phyloP scores from a whole-genome alignment of 1,140 invertebrate genomes.

The Conus ventricosus region DNA sequence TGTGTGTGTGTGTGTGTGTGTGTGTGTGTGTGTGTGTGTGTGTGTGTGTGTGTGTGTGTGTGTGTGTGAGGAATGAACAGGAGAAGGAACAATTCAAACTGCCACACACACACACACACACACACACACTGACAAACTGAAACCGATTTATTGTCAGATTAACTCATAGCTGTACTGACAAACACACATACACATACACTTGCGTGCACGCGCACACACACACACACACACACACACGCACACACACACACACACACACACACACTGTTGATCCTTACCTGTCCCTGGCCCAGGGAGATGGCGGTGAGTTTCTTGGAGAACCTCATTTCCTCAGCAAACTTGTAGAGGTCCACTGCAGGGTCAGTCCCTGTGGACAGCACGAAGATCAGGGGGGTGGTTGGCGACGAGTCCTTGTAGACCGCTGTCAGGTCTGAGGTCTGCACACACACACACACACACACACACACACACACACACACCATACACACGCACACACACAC shows the following conservation, averaged over 20 bases:
- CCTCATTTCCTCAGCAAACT: constrained; percentile 76
- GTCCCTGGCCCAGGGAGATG: constrained; percentile 76
- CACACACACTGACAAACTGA: too few species aligned
- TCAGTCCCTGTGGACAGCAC: constrained; percentile 75
- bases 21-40: too few species aligned
- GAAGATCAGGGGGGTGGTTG: constrained; percentile 75
- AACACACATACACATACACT: too few species aligned
- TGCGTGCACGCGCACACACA: too few species aligned
- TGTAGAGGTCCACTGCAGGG: constrained; percentile 75
- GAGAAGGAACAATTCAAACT: too few species aligned
- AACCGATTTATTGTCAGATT: too few species aligned
- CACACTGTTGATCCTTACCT: constrained; percentile 59
- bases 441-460: constrained; percentile 9
- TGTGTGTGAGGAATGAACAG: too few species aligned
- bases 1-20: too few species aligned
- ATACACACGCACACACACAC: constrained; percentile 5
- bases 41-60: too few species aligned
- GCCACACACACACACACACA: too few species aligned
- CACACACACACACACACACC: constrained; percentile 2
- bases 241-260: not conserved
- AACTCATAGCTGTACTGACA: too few species aligned
- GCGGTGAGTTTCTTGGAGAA: constrained; percentile 75
- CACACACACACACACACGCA: not conserved
- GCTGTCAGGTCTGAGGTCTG: constrained; percentile 72
- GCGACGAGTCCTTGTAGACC: constrained; percentile 75